Base-by-base conservation (phyloP, 2,113 vertebrate genomes). In the Onychostoma macrolepis region DNA sequence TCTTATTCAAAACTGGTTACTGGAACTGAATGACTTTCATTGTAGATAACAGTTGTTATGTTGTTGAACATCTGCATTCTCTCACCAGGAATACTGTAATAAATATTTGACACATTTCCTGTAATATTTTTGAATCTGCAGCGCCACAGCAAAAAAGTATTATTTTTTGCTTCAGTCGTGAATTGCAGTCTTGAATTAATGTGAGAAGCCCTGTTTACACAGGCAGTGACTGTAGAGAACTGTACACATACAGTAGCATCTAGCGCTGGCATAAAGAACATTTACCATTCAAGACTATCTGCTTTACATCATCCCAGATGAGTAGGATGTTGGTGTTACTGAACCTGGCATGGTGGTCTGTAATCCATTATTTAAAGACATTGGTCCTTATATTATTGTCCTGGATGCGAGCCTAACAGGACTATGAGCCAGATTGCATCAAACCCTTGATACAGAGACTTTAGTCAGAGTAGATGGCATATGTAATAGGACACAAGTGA, bases 321-420 rank as follows among this genome's bases (percentile, higher is more conserved):
- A 38, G 53, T 33, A 80, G 78, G 78, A 80, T 80, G 78, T 80
- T 61, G 53, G 78, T 61, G 33, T 80, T 41, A 61, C 21, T 8
- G 12, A 80, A 15, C 30, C 78, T 80, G 78, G 30, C 78, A 80
- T 58, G 78, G 78, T 80, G 78, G 78, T 80, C 78, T 80, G 53
- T 41, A 61, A 61, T 61, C 53, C 33, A 80, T 80, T 80, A 80
- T 80, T 13, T 6, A 30, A 58, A 21, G 77, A 78, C 50, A 58
- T 3, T 58, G 78, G 61, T 17, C 21, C 4, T 80, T 36, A 9
- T 48, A 79, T 53, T 15, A 56, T 19, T 33, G 48, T 78, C 45
- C 26, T 78, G 76, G 76, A 56, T 79, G 48, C 24, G 17, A 78
- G 76, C 76, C 26, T 28, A 78, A 78, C 28, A 53, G 76, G 45